phyloP scores from a whole-genome alignment of 2,888 invertebrate species.

The Bedellia somnulentella region DNA sequence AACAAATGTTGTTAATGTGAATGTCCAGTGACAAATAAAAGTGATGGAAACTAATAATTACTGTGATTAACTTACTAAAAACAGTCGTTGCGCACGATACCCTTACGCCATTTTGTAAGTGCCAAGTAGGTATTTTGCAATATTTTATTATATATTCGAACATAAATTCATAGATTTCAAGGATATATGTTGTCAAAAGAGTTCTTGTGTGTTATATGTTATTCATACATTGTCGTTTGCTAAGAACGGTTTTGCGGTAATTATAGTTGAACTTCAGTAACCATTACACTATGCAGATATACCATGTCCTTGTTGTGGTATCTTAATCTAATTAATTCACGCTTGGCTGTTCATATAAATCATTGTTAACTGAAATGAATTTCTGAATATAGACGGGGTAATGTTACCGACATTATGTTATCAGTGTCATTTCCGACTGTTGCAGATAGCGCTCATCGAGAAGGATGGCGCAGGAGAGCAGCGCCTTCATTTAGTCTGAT shows the following conservation, averaged over 20 bases:
- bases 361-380: too few species aligned
- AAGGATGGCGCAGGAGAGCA: constrained; percentile 50
- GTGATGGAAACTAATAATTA: constrained; percentile 20
- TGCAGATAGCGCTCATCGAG: constrained; percentile 49
- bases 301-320: too few species aligned
- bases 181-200: too few species aligned
- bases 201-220: too few species aligned
- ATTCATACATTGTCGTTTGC: too few species aligned
- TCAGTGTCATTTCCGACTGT: constrained; percentile 51
- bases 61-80: constrained; percentile 36
- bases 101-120: constrained; percentile 65
- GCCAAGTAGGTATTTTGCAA: constrained; percentile 61
- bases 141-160: constrained; percentile 39
- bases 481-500: constrained; percentile 52
- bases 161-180: too few species aligned
- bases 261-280: constrained; percentile 1
- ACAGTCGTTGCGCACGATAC: constrained; percentile 61
- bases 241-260: too few species aligned
- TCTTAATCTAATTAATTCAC: too few species aligned
- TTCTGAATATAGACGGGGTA: constrained; percentile 22
- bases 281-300: too few species aligned
- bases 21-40: constrained; percentile 29
- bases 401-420: too few species aligned
- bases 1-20: too few species aligned
- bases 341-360: too few species aligned